Evolutionary conservation across 2,797 vertebrate species (phyloP).

Genomic region (Spatula versicolor): DNA sequence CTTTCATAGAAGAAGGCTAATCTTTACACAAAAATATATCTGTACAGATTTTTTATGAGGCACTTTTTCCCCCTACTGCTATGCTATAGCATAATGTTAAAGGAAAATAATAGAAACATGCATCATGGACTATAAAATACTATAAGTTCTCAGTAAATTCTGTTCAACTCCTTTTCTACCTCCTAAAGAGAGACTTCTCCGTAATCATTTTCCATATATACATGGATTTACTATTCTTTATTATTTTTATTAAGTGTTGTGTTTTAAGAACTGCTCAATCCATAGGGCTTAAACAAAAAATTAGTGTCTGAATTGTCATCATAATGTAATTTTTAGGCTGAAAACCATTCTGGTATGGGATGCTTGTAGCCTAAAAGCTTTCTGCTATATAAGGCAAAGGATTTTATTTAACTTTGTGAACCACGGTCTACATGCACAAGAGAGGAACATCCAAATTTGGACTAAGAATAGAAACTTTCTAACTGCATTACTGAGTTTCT

Average conservation of each 20-base stretch:
- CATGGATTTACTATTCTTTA: constrained; percentile 37
- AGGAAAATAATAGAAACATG: background rate
- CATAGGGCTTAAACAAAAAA: background rate
- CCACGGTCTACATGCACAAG: background rate
- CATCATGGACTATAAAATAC: background rate
- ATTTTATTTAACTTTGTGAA: constrained; percentile 43
- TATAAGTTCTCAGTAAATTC: background rate
- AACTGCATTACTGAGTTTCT: background rate
- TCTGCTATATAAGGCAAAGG: constrained; percentile 48
- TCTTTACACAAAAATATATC: background rate
- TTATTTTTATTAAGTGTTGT: constrained; percentile 39
- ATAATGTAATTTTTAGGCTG: constrained; percentile 35
- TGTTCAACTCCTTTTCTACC: background rate
- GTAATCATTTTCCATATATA: background rate
- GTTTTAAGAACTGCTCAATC: constrained; percentile 12
- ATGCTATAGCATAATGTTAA: background rate
- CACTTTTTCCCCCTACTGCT: background rate
- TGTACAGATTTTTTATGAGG: background rate
- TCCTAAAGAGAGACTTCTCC: background rate
- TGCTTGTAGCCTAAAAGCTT: constrained; percentile 32
- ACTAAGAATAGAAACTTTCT: constrained; percentile 32
- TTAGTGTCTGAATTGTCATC: constrained; percentile 33
- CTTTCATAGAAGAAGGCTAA: background rate
- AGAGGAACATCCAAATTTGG: background rate
- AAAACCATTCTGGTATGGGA: constrained; percentile 20